Evolutionary conservation across 1,140 invertebrate species (phyloP).

Genomic region (Heliconius hermathena): DNA sequence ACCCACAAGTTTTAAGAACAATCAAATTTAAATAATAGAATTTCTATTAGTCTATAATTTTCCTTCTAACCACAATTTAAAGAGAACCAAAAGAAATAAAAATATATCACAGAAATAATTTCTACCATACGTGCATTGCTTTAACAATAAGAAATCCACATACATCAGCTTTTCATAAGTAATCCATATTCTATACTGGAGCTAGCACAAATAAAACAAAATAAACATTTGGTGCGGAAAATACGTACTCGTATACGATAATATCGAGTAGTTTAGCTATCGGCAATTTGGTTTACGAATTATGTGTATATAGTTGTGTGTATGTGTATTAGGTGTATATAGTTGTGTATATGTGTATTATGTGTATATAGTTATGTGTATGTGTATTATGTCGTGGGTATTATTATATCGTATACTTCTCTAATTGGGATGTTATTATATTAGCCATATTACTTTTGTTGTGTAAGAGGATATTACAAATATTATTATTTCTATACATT

Average conservation of each 20-base stretch:
- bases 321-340: neutral
- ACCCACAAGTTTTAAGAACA: too few species aligned
- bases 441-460: neutral
- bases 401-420: neutral
- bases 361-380: too few species aligned
- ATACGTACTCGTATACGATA: neutral
- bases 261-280: neutral
- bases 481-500: neutral
- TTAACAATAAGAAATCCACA: neutral
- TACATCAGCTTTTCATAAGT: neutral
- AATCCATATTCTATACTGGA: neutral
- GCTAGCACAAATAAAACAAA: neutral
- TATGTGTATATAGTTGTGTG: neutral
- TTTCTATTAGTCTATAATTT: too few species aligned
- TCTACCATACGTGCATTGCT: neutral
- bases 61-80: too few species aligned
- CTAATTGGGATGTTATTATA: neutral
- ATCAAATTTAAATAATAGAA: too few species aligned
- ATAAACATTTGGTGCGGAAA: neutral
- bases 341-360: neutral
- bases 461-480: neutral
- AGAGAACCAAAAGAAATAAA: too few species aligned
- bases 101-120: too few species aligned
- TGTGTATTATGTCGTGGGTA: neutral
- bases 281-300: constrained; percentile 1